Evolutionary conservation across 2,888 invertebrate species (phyloP).

Genomic region (Chorisops tibialis): DNA sequence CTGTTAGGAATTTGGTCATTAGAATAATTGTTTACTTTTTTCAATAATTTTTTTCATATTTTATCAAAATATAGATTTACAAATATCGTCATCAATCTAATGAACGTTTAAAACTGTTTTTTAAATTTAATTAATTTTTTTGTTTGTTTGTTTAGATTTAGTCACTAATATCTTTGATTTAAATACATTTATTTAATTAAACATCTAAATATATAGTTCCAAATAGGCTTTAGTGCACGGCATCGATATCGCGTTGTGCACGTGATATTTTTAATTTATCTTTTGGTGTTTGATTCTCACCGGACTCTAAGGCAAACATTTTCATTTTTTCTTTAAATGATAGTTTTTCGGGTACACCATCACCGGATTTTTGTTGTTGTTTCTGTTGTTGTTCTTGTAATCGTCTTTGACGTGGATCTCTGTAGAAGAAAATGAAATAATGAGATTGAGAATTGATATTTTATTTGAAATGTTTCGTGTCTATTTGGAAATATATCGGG

Average conservation of each 20-base stretch:
- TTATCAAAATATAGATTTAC: background rate
- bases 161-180: no score
- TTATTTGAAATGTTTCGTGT: background rate
- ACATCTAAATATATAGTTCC: no score
- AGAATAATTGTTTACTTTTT: constrained; percentile 15
- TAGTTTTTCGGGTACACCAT: constrained; percentile 78
- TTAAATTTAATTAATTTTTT: no score
- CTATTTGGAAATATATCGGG: no score
- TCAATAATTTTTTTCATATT: background rate
- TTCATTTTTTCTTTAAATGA: constrained; percentile 99
- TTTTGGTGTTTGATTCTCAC: constrained; percentile 87
- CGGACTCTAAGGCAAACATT: constrained; percentile 97
- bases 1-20: constrained; percentile 22
- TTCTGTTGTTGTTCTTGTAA: constrained; percentile 75
- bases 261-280: constrained; percentile 95
- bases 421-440: constrained; percentile 41
- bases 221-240: constrained; percentile 55
- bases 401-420: constrained; percentile 87
- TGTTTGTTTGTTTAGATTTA: background rate
- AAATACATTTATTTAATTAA: no score
- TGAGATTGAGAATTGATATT: background rate
- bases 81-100: constrained; percentile 12
- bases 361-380: constrained; percentile 52
- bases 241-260: constrained; percentile 91
- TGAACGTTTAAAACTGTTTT: background rate